Evolutionary conservation across 1,140 invertebrate species (phyloP).

Genomic region (Oedothorax gibbosus): DNA sequence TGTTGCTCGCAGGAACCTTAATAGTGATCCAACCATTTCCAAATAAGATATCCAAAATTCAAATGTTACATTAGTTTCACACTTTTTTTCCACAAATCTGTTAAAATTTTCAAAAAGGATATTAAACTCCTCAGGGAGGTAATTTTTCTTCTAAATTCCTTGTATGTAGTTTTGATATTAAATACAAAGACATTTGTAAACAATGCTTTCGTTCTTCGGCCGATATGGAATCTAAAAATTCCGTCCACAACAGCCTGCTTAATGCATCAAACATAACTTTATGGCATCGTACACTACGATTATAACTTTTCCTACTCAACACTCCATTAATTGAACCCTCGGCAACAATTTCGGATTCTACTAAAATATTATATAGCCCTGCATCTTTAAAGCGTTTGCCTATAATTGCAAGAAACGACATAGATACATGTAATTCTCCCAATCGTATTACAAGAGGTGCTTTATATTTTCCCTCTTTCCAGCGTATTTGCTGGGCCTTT

Average conservation of each 20-base stretch:
- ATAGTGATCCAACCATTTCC: conserved; percentile 1
- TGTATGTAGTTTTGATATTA: not conserved
- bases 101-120: not conserved
- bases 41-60: conserved; percentile 20
- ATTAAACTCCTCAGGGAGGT: not conserved
- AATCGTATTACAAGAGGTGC: conserved; percentile 56
- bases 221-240: conserved; percentile 35
- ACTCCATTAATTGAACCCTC: conserved; percentile 60
- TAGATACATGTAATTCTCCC: conserved; percentile 62
- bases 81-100: not conserved
- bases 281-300: conserved; percentile 61
- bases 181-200: not conserved
- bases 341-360: conserved; percentile 63
- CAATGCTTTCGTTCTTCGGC: not conserved
- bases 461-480: conserved; percentile 31
- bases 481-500: conserved; percentile 48
- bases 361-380: conserved; percentile 60
- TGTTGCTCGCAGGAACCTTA: conserved; percentile 17
- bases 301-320: conserved; percentile 62
- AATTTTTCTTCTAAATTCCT: not conserved
- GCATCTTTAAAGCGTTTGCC: conserved; percentile 63
- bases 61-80: not conserved
- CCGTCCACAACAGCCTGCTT: conserved; percentile 37
- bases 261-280: conserved; percentile 63
- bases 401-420: conserved; percentile 61